Percentiles rank a stretch among this genome's conserved stretches.
Conservation (phyloP, 2,888 invertebrate genomes). For the Creontiades dilutus region DNA sequence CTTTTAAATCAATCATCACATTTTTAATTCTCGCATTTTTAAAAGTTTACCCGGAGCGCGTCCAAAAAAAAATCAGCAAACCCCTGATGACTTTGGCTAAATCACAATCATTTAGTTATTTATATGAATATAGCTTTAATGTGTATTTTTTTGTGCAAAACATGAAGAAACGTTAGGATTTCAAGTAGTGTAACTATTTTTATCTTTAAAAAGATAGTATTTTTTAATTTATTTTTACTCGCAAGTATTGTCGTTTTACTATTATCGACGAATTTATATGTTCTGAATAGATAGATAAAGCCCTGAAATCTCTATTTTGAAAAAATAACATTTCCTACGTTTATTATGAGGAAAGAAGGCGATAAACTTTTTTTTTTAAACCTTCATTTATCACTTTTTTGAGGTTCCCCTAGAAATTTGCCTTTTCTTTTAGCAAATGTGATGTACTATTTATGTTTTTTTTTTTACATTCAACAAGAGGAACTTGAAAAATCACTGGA, state of each 20-base stretch:
- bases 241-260: not conserved
- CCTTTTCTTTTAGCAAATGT: slow-evolving; percentile 13
- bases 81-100: slow-evolving; percentile 6
- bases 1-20: not conserved
- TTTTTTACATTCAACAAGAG: not conserved
- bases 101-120: slow-evolving; percentile 60
- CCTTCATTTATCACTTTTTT: slow-evolving; percentile 8
- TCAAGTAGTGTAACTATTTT: slow-evolving; percentile 31
- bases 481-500: slow-evolving; percentile 57
- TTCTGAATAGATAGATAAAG: not conserved
- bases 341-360: slow-evolving; percentile 73
- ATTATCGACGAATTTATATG: slow-evolving; percentile 6
- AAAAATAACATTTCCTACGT: slow-evolving; percentile 66
- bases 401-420: not conserved
- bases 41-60: not conserved
- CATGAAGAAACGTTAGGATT: not conserved
- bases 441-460: not conserved
- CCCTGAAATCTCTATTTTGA: not conserved
- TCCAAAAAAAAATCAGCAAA: slow-evolving; percentile 52
- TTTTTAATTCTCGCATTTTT: slow-evolving; percentile 12
- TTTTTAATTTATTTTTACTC: slow-evolving; percentile 25
- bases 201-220: slow-evolving; percentile 5
- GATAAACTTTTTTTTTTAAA: slow-evolving; percentile 19
- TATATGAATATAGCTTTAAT: slow-evolving; percentile 32
- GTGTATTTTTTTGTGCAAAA: slow-evolving; percentile 24